phyloP scores from a whole-genome alignment of 2,797 vertebrate genomes.

The Pelobates cultripes region DNA sequence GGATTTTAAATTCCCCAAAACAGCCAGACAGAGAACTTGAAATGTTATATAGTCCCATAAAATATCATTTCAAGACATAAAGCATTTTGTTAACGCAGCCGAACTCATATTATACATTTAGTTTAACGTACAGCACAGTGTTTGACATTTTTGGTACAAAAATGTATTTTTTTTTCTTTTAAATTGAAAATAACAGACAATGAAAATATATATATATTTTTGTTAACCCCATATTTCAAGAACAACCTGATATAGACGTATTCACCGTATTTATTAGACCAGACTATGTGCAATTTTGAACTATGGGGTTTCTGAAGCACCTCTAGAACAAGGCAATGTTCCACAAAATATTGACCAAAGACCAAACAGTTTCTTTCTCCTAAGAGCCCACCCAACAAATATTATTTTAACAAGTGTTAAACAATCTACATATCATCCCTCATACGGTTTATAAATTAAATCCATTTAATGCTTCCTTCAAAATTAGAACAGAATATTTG shows the following conservation, averaged over 20 bases:
- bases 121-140: conserved; percentile 70
- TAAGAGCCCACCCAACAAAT: not conserved
- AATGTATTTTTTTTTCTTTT: conserved; percentile 55
- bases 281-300: conserved; percentile 59
- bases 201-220: conserved; percentile 40
- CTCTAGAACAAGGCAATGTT: conserved; percentile 44
- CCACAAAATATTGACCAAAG: conserved; percentile 21
- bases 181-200: conserved; percentile 35
- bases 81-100: conserved; percentile 61
- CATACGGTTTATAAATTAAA: conserved; percentile 15
- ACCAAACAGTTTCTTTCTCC: conserved; percentile 6
- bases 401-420: not conserved
- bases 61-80: conserved; percentile 63
- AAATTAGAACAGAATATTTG: conserved; percentile 25
- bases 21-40: conserved; percentile 65
- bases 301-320: conserved; percentile 24
- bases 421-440: conserved; percentile 4
- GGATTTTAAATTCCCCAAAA: conserved; percentile 64
- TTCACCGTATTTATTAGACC: conserved; percentile 64
- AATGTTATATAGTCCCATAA: conserved; percentile 66
- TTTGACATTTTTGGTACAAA: conserved; percentile 75
- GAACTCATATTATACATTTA: conserved; percentile 58
- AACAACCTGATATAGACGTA: conserved; percentile 64
- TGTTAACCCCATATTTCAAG: conserved; percentile 44
- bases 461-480: conserved; percentile 12